These are phyloP conservation scores for Tokudaia tokunoshimensis DNA, from an alignment of 2,797 vertebrate genomes.

Conservation along the genomic window DNA sequence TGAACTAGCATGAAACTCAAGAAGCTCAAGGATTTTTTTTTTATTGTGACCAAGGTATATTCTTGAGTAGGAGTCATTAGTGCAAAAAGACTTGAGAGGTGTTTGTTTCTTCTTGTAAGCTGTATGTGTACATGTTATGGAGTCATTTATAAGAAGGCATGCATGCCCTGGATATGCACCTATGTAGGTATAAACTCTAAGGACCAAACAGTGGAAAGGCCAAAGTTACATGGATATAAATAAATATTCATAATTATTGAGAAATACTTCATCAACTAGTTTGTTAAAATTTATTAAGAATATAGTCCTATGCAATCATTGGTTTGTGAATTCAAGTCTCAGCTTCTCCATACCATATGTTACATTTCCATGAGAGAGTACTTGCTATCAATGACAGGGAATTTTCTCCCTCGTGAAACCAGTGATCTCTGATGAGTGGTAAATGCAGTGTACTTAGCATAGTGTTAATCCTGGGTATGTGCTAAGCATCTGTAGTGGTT, in stretches of 20 bases:
- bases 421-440: background rate
- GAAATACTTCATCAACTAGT: background rate
- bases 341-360: background rate
- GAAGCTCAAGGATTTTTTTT: background rate
- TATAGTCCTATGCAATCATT: background rate
- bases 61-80: background rate
- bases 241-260: background rate
- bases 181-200: background rate
- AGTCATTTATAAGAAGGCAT: background rate
- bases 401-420: background rate
- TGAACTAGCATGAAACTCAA: background rate
- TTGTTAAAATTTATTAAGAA: conserved; percentile 35
- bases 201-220: background rate
- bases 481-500: background rate
- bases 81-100: background rate
- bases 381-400: background rate
- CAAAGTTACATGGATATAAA: background rate
- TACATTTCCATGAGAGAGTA: background rate
- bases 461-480: background rate
- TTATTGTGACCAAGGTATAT: background rate
- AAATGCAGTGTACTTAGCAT: background rate
- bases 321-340: background rate
- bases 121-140: background rate
- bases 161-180: background rate
- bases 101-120: background rate